Evolutionary conservation across 1,140 invertebrate species (phyloP), one percentile per base, ranked within the genome.

Genomic region (Philotrypesis tridentata): DNA sequence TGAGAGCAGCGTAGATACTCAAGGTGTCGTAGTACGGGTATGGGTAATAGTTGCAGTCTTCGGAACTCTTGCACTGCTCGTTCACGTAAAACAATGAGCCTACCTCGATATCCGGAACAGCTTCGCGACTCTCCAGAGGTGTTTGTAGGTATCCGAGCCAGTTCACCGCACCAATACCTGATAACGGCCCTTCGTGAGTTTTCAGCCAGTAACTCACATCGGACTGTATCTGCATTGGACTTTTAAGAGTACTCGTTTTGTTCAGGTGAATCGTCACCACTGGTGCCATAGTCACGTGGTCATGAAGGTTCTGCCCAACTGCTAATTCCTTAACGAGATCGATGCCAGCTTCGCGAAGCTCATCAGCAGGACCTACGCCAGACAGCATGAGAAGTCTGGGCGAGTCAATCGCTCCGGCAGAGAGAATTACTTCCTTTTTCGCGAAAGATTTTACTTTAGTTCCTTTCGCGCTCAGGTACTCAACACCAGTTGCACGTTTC

Each of bases 311-410:
- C 37, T 93, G 86, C 0, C 94, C 94, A 0, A 95, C 94, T 21
- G 93, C 93, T 5, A 94, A 87, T 85, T 94, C 92, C 37, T 86
- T 73, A 6, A 92, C 84, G 0, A 91, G 84, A 1, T 87, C 82
- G 12, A 92, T 89, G 23, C 90, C 89, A n/a, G 92, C 80, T 31
- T 91, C 85, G 21, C 85, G 60, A 1, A 95, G 88, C 84, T 95
- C 92, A 1, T 93, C 89, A 73, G 85, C 86, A 0, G 94, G 94
- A 14, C 95, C 95, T 23, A 95, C 88, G 77, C 94, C 94, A 1
- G 95, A 95, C 8, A 96, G 88, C 94, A 96, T 94, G 14, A 96
- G 89, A 7, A 96, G 86, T 85, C 96, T 95, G 0, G 96, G 94
- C 8, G 95, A 94, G 75, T 95, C 95, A 63, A 96, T 93, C 0